Conservation (phyloP, 2,888 invertebrate species). For the Apodemia zela region DNA sequence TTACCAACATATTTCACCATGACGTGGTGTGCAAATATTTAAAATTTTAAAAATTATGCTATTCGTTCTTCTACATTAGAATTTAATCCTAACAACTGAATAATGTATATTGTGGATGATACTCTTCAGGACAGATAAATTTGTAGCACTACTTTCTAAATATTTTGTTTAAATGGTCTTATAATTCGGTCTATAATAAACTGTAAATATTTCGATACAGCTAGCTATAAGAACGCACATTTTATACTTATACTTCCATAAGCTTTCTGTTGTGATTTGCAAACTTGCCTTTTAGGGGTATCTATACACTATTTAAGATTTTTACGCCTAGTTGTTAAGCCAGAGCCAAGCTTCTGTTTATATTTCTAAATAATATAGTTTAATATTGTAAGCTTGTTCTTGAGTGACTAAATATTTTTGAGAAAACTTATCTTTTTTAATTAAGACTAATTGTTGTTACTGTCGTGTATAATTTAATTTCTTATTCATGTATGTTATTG, state of each 20-base stretch:
- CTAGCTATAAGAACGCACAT: constrained; percentile 63
- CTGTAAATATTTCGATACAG: constrained; percentile 34
- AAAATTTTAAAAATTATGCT: no score
- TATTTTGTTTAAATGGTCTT: constrained; percentile 41
- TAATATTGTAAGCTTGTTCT: constrained; percentile 21
- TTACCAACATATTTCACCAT: no score
- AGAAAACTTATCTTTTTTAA: constrained; percentile 17
- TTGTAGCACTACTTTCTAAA: background rate
- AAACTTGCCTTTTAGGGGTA: constrained; percentile 66
- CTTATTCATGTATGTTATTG: background rate
- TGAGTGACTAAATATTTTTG: constrained; percentile 22
- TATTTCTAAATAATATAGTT: constrained; percentile 42
- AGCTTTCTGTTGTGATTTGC: constrained; percentile 74
- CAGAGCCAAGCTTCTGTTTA: constrained; percentile 66
- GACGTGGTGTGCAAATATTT: no score
- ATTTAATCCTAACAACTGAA: no score
- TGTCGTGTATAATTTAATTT: constrained; percentile 15
- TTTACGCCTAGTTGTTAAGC: constrained; percentile 50
- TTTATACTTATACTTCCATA: constrained; percentile 42
- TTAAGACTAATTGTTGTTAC: constrained; percentile 6
- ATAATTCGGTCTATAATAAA: constrained; percentile 43
- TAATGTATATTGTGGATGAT: no score
- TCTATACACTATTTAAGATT: constrained; percentile 50
- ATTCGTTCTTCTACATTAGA: no score
- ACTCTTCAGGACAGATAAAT: background rate